These are phyloP conservation scores for Heliothis peltigera DNA, from an alignment of 2,888 invertebrate species.

Conservation along the genomic window DNA sequence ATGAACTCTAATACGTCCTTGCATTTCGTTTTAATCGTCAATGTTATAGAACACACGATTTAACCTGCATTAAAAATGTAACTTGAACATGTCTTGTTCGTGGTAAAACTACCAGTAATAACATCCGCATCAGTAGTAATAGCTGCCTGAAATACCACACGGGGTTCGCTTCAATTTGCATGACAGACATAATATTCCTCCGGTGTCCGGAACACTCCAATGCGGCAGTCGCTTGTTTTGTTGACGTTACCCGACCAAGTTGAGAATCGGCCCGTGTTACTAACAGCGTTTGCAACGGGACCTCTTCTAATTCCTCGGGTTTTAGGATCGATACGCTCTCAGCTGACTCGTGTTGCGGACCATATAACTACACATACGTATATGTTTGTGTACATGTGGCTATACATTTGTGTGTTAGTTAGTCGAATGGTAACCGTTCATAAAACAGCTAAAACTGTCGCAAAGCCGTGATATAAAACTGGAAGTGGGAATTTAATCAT, in stretches of 20 bases:
- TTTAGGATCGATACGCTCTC: slow-evolving; percentile 70
- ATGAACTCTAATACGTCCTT: not conserved
- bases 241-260: slow-evolving; percentile 55
- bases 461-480: slow-evolving; percentile 19
- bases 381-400: slow-evolving; percentile 5
- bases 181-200: slow-evolving; percentile 42
- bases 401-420: slow-evolving; percentile 25
- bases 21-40: not conserved
- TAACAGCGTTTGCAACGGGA: not conserved
- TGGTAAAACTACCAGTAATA: slow-evolving; percentile 21
- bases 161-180: slow-evolving; percentile 36
- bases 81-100: slow-evolving; percentile 19
- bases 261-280: not conserved
- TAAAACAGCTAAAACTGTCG: slow-evolving; percentile 33
- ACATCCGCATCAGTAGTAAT: slow-evolving; percentile 2
- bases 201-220: slow-evolving; percentile 38
- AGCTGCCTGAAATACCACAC: slow-evolving; percentile 40
- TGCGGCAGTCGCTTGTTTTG: slow-evolving; percentile 61
- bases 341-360: slow-evolving; percentile 67
- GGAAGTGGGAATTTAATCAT: slow-evolving; percentile 8
- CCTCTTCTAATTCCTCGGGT: slow-evolving; percentile 54
- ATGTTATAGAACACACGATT: slow-evolving; percentile 9
- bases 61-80: slow-evolving; percentile 17
- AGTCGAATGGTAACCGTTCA: slow-evolving; percentile 23
- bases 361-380: slow-evolving; percentile 21